Percentiles rank a stretch among this genome's conserved stretches.
These are phyloP conservation scores for Melospiza melodia DNA, from an alignment of 2,113 vertebrate species.

Conservation along the genomic window DNA sequence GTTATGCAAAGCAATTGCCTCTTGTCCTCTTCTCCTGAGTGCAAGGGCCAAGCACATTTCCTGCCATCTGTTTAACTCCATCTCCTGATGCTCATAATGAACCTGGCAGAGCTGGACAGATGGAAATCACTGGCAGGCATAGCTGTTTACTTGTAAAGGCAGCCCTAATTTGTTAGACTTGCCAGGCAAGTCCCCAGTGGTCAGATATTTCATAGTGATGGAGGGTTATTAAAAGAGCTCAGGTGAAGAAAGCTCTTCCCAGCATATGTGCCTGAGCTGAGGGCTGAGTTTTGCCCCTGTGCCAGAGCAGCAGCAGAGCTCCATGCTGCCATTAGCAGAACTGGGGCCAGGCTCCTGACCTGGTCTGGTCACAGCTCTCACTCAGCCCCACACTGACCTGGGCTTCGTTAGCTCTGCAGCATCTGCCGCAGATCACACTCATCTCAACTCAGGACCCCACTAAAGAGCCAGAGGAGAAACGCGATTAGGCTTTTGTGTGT, in stretches of 20 bases:
- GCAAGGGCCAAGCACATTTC: slow-evolving; percentile 65
- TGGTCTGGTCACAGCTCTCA: slow-evolving; percentile 2
- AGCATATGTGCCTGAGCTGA: slow-evolving; percentile 22
- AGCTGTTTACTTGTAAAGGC: slow-evolving; percentile 66
- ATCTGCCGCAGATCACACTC: slow-evolving; percentile 44
- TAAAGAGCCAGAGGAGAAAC: slow-evolving; percentile 1
- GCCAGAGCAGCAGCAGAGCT: slow-evolving; percentile 4
- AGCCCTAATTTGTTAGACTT: slow-evolving; percentile 66
- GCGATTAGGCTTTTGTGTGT: not conserved
- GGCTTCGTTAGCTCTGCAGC: slow-evolving; percentile 12
- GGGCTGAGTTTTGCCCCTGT: not conserved
- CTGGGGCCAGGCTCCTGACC: slow-evolving; percentile 12
- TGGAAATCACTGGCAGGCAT: slow-evolving; percentile 65
- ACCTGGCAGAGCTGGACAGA: slow-evolving; percentile 63
- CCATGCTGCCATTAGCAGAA: not conserved
- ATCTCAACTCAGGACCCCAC: not conserved
- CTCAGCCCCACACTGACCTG: not conserved
- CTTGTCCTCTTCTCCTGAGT: slow-evolving; percentile 41
- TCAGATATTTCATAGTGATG: slow-evolving; percentile 57
- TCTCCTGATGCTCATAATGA: slow-evolving; percentile 67
- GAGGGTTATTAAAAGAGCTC: slow-evolving; percentile 57
- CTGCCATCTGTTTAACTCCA: slow-evolving; percentile 71
- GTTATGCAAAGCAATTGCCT: slow-evolving; percentile 45
- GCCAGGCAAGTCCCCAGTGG: slow-evolving; percentile 62
- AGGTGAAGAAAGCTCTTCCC: slow-evolving; percentile 46